Evolutionary conservation across 1,140 invertebrate species (phyloP), one percentile per base, ranked within the genome.

Genomic region (Panulirus ornatus): DNA sequence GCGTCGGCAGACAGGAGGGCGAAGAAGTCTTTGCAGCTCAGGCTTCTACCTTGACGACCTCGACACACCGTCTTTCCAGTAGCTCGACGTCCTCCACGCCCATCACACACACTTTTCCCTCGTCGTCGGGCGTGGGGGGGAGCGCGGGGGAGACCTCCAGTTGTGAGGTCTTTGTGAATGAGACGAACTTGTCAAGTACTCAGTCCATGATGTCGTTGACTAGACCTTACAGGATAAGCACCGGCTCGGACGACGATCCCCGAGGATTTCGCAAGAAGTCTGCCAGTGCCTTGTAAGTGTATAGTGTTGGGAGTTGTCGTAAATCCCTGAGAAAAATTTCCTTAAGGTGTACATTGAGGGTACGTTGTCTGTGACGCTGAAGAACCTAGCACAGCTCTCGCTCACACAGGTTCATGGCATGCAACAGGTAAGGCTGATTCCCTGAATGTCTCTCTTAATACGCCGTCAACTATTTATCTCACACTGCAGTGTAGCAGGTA

Each of bases 121-220:
- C 70, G 27, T 51, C 71, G 30, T 54, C 73, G 8, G 16, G 36
- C n/a, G n/a, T n/a, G n/a, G n/a, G n/a, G n/a, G n/a, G n/a, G n/a
- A n/a, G 84, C 19, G 34, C 14, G 8, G 51, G 30, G 14, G 6
- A 40, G 34, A 14, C 42, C 14, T 19, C 54, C 6, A 66, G 73
- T 22, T 19, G 47, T 1, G 47, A 58, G 16, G 44, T 84, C 38
- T 84, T 84, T 42, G 27, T 36, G n/a, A 73, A 30, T 51, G 83
- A 73, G 3, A 22, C n/a, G 9, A 40, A 44, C 73, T 5, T 87
- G 44, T n/a, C 27, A 9, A 51, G 63, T n/a, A 54, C 73, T 44
- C 84, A 66, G 75, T 87, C 84, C 47, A 87, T 87, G 84, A 87
- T 78, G 73, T 30, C 36, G 22, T 51, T 87, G 19, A n/a, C 84